A percentile compares a stretch with the other conserved stretches of the same genome.
Evolutionary conservation across 2,113 vertebrate species (phyloP).

Genomic region (Spheniscus mendiculus): DNA sequence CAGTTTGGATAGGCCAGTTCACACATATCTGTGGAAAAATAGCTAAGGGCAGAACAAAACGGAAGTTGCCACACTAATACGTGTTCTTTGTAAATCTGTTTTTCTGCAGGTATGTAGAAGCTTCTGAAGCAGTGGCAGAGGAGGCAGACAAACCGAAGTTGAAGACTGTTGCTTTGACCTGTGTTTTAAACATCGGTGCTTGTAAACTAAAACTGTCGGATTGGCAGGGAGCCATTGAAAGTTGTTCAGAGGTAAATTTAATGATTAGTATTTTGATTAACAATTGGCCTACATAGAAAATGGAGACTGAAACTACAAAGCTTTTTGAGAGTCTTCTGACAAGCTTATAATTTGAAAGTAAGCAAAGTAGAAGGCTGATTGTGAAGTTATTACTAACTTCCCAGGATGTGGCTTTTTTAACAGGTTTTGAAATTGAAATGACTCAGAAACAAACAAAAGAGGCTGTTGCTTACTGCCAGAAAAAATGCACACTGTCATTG

Average conservation of each 20-base stretch:
- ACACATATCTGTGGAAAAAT: background rate
- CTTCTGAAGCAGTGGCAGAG: constrained; percentile 76
- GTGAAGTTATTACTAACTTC: background rate
- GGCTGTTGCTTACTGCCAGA: background rate
- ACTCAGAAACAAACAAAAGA: background rate
- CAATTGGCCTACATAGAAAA: background rate
- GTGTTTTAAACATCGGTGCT: constrained; percentile 89
- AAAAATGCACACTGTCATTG: too few relatives aligned
- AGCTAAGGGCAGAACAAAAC: background rate
- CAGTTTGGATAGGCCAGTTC: background rate
- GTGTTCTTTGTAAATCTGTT: background rate
- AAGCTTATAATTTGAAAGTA: background rate
- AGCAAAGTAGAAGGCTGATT: background rate
- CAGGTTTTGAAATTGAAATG: background rate
- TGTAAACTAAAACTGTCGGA: constrained; percentile 89
- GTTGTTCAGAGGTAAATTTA: constrained; percentile 86
- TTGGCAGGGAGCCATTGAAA: constrained; percentile 91
- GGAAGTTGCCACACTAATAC: background rate
- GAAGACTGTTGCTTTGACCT: constrained; percentile 85
- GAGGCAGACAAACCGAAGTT: constrained; percentile 79
- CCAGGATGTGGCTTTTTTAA: background rate
- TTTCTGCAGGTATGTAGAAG: constrained; percentile 85
- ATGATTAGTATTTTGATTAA: background rate
- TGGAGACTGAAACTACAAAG: background rate
- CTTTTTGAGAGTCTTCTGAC: background rate